Percentiles rank a stretch among this genome's conserved stretches.
phyloP scores from a whole-genome alignment of 2,797 vertebrate genomes.

The Pteronotus mesoamericanus region DNA sequence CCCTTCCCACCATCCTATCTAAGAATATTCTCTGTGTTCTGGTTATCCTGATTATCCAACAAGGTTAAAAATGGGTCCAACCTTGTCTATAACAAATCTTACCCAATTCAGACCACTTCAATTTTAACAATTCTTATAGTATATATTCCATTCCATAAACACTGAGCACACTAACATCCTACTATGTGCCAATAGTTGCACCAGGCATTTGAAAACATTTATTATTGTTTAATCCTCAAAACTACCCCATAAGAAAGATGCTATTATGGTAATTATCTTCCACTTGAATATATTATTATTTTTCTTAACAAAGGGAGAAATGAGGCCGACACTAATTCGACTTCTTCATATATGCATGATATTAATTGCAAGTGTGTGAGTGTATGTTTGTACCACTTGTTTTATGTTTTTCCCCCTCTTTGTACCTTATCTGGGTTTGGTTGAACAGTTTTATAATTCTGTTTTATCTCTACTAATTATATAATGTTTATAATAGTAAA shows the following conservation, averaged over 20 bases:
- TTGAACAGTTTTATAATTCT: background rate
- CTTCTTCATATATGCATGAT: background rate
- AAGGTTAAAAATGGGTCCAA: background rate
- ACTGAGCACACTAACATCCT: background rate
- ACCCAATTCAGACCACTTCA: background rate
- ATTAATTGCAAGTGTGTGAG: background rate
- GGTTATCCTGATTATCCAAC: background rate
- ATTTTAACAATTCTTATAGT: background rate
- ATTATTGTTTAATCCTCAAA: background rate
- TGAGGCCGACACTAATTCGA: background rate
- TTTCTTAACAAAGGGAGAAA: background rate
- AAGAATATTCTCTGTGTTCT: background rate
- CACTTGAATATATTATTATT: background rate
- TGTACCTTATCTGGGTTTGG: background rate
- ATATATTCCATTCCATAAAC: background rate
- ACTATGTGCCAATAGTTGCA: background rate
- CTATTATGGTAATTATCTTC: background rate
- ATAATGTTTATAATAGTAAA: background rate
- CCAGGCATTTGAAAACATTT: background rate
- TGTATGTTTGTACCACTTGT: background rate
- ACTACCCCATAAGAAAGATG: background rate
- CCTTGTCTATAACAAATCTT: background rate
- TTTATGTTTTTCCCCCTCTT: background rate
- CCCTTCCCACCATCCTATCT: background rate
- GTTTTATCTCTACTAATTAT: background rate